phyloP scores from a whole-genome alignment of 1,140 invertebrate species.

The Colletes gigas region DNA sequence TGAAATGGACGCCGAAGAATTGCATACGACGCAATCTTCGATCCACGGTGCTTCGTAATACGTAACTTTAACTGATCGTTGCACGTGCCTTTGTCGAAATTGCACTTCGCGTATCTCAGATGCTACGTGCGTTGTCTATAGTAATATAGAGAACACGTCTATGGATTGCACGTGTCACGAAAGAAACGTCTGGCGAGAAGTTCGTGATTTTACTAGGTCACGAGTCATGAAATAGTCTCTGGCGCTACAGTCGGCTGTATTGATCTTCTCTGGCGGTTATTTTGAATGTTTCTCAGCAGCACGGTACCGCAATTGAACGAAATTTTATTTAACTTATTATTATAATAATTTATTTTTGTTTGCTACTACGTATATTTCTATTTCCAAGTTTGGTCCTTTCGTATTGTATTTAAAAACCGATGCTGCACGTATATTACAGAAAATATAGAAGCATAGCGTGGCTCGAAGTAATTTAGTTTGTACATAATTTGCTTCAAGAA shows the following conservation, averaged over 20 bases:
- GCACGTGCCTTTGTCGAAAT: neutral
- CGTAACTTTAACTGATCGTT: neutral
- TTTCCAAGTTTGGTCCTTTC: too few relatives aligned
- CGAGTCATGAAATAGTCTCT: conserved; percentile 1
- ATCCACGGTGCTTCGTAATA: neutral
- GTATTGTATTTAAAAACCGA: too few relatives aligned
- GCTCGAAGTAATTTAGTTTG: neutral
- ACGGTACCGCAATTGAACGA: too few relatives aligned
- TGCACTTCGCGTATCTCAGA: too few relatives aligned
- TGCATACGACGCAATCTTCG: neutral
- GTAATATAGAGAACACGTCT: neutral
- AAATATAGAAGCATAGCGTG: too few relatives aligned
- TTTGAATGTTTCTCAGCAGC: conserved; percentile 31
- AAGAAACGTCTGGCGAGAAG: neutral
- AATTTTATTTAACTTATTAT: neutral
- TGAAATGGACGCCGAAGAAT: neutral
- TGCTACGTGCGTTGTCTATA: too few relatives aligned
- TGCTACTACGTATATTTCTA: too few relatives aligned
- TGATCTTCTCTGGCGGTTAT: conserved; percentile 42
- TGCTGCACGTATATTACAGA: too few relatives aligned
- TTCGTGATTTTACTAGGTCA: conserved; percentile 9
- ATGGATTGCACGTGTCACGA: conserved; percentile 11
- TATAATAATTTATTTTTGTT: neutral
- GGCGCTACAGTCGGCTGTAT: conserved; percentile 44
- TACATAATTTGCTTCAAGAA: neutral